These are phyloP conservation scores for Nebria brevicollis DNA, from an alignment of 2,888 invertebrate genomes.

Conservation along the genomic window DNA sequence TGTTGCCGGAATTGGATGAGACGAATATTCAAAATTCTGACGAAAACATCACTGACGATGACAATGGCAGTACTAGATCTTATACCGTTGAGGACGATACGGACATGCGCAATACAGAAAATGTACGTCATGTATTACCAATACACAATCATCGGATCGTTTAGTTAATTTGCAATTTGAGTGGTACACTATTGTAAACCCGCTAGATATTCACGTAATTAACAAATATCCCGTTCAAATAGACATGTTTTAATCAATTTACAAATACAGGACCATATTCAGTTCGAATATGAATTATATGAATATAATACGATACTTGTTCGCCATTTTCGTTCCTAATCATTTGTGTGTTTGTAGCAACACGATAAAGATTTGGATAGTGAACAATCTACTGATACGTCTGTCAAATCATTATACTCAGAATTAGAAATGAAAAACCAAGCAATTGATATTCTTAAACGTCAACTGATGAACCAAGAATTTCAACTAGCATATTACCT, in stretches of 20 bases:
- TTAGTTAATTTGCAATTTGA: constrained; percentile 1
- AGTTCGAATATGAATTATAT: neutral
- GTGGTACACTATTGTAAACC: neutral
- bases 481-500: constrained; percentile 39
- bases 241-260: neutral
- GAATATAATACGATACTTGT: no score
- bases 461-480: constrained; percentile 35
- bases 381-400: neutral
- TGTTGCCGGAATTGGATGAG: neutral
- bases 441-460: constrained; percentile 34
- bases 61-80: neutral
- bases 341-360: neutral
- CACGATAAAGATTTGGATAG: neutral
- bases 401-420: constrained; percentile 3
- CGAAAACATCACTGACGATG: neutral
- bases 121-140: neutral
- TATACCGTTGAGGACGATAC: neutral
- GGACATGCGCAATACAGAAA: neutral
- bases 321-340: no score
- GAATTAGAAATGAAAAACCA: constrained; percentile 27
- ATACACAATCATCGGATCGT: neutral
- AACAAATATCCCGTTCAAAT: neutral
- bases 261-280: neutral
- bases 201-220: neutral
- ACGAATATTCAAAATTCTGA: neutral